A percentile compares a stretch with the other conserved stretches of the same genome.
These are phyloP conservation scores for Torymus auratus DNA, from an alignment of 2,888 invertebrate species.

Conservation along the genomic window DNA sequence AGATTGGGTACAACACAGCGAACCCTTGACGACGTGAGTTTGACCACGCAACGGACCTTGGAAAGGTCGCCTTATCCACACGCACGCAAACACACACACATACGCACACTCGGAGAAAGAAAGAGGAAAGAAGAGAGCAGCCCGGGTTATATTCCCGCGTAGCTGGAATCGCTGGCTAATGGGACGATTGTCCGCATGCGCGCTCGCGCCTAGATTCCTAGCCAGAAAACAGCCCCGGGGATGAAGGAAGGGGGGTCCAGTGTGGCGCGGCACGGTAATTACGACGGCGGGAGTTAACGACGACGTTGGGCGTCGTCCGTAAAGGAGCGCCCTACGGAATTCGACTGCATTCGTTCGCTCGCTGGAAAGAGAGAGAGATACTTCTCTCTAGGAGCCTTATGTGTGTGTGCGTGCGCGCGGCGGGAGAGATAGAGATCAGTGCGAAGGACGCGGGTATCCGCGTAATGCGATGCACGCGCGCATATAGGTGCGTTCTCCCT, in stretches of 20 bases:
- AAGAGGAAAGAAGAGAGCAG: background rate
- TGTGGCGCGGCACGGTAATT: constrained; percentile 65
- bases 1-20: too few relatives aligned
- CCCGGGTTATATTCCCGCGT: constrained; percentile 58
- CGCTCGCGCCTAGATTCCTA: constrained; percentile 64
- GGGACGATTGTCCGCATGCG: constrained; percentile 70
- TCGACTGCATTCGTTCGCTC: constrained; percentile 57
- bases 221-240: constrained; percentile 65
- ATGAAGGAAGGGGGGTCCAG: constrained; percentile 40
- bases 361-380: constrained; percentile 28
- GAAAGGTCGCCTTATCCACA: constrained; percentile 63
- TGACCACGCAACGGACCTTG: constrained; percentile 57
- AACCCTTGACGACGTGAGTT: background rate
- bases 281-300: constrained; percentile 66
- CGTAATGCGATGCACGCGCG: constrained; percentile 50
- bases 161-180: constrained; percentile 72
- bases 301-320: constrained; percentile 61
- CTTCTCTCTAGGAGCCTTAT: constrained; percentile 29
- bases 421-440: constrained; percentile 53
- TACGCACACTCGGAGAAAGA: background rate
- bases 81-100: background rate
- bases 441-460: constrained; percentile 46
- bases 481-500: too few relatives aligned
- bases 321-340: constrained; percentile 61
- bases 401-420: background rate